phyloP scores from a whole-genome alignment of 2,888 invertebrate genomes.

The Microplitis deprimator region DNA sequence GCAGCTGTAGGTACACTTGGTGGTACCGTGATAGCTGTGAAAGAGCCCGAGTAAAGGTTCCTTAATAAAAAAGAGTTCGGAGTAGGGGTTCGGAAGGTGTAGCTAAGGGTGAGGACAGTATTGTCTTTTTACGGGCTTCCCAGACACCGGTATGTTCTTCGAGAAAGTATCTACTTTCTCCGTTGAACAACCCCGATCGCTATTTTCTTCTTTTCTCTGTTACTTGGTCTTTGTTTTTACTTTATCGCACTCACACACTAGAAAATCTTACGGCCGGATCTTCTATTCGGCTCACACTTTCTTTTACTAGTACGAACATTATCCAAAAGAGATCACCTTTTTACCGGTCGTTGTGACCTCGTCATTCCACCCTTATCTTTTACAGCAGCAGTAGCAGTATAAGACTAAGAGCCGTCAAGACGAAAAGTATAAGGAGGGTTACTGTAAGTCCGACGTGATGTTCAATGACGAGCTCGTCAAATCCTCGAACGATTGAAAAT shows the following conservation, averaged over 20 bases:
- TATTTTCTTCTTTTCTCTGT: conserved; percentile 38
- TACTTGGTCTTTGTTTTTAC: conserved; percentile 42
- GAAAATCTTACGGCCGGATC: conserved; percentile 36
- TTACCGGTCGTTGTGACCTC: conserved; percentile 72
- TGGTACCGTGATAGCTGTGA: conserved; percentile 35
- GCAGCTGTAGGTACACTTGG: conserved; percentile 46
- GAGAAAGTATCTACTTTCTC: conserved; percentile 31
- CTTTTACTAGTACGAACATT: conserved; percentile 54
- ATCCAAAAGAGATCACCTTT: conserved; percentile 70
- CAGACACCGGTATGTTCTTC: conserved; percentile 57
- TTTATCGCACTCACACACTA: conserved; percentile 42
- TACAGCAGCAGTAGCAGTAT: conserved; percentile 42
- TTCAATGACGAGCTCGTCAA: conserved; percentile 70
- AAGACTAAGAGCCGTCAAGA: not conserved
- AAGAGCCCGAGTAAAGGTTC: conserved; percentile 25
- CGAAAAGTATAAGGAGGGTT: conserved; percentile 45
- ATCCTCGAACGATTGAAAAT: conserved; percentile 71
- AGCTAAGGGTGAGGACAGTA: conserved; percentile 57
- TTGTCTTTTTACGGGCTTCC: conserved; percentile 69
- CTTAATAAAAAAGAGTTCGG: not conserved
- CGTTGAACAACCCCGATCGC: conserved; percentile 39
- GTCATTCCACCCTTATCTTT: conserved; percentile 70
- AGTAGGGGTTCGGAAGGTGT: conserved; percentile 36
- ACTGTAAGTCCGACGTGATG: conserved; percentile 46
- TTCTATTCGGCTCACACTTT: conserved; percentile 44